Percentiles rank a stretch among this genome's conserved stretches.
Conservation (phyloP, 2,888 invertebrate genomes). For the Falcaria lacertinaria region DNA sequence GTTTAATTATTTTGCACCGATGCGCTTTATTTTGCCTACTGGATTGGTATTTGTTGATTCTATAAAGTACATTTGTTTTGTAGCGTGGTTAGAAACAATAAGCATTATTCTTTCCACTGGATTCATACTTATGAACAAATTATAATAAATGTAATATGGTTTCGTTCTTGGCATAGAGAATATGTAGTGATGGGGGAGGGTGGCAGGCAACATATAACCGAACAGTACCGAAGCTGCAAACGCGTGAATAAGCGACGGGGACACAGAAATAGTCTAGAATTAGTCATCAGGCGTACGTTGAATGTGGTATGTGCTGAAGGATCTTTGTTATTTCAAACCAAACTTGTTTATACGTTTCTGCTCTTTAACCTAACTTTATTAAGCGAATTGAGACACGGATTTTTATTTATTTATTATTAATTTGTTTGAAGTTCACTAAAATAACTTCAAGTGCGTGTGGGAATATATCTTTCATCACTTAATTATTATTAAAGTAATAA, state of each 20-base stretch:
- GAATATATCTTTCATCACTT: not conserved
- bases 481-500: not conserved
- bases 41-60: too few relatives aligned
- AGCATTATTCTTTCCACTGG: too few relatives aligned
- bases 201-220: conserved; percentile 14
- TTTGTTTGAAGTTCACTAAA: too few relatives aligned
- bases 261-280: conserved; percentile 51
- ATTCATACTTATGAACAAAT: too few relatives aligned
- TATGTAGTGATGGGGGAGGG: not conserved
- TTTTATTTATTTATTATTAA: too few relatives aligned
- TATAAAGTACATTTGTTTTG: not conserved
- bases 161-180: too few relatives aligned
- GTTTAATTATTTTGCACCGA: too few relatives aligned
- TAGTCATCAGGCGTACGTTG: conserved; percentile 37
- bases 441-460: too few relatives aligned
- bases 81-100: not conserved
- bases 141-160: too few relatives aligned
- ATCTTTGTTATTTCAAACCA: not conserved
- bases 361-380: not conserved
- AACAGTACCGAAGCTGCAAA: conserved; percentile 15
- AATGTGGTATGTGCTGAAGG: conserved; percentile 3
- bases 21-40: too few relatives aligned
- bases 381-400: too few relatives aligned
- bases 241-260: conserved; percentile 22
- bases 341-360: not conserved